These are phyloP conservation scores for Athrips mouffetella DNA, from an alignment of 2,888 invertebrate genomes.

Conservation along the genomic window DNA sequence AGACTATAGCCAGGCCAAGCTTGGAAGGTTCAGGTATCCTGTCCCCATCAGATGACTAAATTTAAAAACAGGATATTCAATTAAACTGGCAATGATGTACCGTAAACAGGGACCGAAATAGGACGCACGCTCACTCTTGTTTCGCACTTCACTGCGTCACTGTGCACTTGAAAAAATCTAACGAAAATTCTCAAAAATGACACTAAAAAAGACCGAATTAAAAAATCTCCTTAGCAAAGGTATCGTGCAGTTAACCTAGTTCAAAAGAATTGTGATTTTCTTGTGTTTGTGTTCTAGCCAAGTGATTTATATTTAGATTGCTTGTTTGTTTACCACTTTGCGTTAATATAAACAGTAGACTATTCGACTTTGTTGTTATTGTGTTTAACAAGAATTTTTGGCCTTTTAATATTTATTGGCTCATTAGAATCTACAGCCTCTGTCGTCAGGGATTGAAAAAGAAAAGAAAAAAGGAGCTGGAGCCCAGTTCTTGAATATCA, in stretches of 20 bases:
- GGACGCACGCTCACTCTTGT: conserved; percentile 62
- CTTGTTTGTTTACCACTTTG: conserved; percentile 35
- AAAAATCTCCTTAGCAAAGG: conserved; percentile 52
- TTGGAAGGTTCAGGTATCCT: conserved; percentile 12
- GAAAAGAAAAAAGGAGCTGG: too few species aligned
- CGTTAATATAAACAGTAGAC: conserved; percentile 9
- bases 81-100: conserved; percentile 66
- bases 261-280: conserved; percentile 24
- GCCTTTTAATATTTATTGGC: not conserved
- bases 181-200: conserved; percentile 37
- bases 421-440: too few species aligned
- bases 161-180: conserved; percentile 26
- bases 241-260: conserved; percentile 26
- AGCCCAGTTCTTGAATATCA: too few species aligned
- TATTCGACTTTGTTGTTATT: not conserved
- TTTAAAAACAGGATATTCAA: conserved; percentile 75
- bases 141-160: conserved; percentile 44
- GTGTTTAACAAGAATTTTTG: not conserved
- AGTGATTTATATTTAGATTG: conserved; percentile 34
- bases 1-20: conserved; percentile 1
- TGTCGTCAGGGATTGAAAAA: too few species aligned
- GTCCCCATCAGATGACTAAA: conserved; percentile 42
- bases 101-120: conserved; percentile 71
- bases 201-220: conserved; percentile 49
- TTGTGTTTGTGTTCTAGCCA: conserved; percentile 36